Conservation (phyloP, 2,888 invertebrate species). For the Stegana nigrithorax region DNA sequence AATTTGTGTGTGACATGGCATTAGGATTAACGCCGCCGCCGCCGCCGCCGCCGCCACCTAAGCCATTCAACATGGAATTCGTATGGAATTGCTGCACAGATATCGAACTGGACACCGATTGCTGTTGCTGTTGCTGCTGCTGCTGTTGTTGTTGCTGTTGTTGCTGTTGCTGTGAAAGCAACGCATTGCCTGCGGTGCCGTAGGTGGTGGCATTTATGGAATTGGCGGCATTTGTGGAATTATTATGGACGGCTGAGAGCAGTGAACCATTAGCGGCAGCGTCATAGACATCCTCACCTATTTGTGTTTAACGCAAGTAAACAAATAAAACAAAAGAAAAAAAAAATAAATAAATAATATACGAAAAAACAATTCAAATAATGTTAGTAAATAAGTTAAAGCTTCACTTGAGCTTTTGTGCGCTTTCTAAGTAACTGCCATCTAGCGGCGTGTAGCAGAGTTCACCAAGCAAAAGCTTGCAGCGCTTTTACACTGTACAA, state of each 20-base stretch:
- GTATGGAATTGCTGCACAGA: constrained; percentile 68
- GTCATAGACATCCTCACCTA: constrained; percentile 66
- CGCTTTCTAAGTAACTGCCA: neutral
- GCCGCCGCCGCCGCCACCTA: constrained; percentile 34
- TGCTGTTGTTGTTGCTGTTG: constrained; percentile 41
- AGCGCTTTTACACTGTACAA: neutral
- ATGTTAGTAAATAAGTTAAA: neutral
- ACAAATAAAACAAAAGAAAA: neutral
- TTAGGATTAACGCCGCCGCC: constrained; percentile 32
- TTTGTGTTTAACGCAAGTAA: constrained; percentile 10
- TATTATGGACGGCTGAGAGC: constrained; percentile 66
- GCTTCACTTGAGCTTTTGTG: neutral
- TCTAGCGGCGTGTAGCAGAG: neutral
- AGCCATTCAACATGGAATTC: constrained; percentile 54
- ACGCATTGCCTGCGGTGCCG: constrained; percentile 53
- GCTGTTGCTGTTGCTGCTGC: constrained; percentile 36
- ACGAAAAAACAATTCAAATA: too few species aligned
- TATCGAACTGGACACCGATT: constrained; percentile 64
- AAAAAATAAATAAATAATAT: neutral
- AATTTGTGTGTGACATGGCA: constrained; percentile 20
- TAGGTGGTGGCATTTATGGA: constrained; percentile 62
- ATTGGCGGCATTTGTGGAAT: constrained; percentile 61
- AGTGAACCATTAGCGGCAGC: constrained; percentile 64
- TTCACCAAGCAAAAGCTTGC: neutral
- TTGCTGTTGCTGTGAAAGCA: constrained; percentile 51